Conservation (phyloP, 2,797 vertebrate genomes). For the Mormyrops attenuatus region DNA sequence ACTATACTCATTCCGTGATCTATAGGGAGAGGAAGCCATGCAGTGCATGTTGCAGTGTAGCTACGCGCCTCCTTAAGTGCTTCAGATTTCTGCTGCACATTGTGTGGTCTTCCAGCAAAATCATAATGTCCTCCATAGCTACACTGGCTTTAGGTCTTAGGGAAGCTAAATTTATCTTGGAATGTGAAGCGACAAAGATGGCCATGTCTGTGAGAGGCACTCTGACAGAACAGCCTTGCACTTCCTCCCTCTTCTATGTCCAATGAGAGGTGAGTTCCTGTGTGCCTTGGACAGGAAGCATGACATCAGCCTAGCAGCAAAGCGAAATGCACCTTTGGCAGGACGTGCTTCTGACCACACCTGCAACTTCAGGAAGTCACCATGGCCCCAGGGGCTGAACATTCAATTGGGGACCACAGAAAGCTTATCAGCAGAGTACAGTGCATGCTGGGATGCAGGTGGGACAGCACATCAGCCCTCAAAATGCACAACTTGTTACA, state of each 20-base stretch:
- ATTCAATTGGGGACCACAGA: not conserved
- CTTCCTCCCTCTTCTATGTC: conserved; percentile 9
- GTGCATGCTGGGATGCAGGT: not conserved
- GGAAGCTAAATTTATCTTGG: conserved; percentile 63
- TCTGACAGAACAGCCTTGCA: conserved; percentile 42
- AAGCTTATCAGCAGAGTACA: not conserved
- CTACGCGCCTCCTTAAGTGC: not conserved
- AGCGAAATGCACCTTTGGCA: not conserved
- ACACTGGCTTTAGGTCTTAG: conserved; percentile 34
- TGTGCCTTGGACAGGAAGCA: not conserved
- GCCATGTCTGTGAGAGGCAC: conserved; percentile 42
- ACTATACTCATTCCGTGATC: not conserved
- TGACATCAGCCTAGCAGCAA: not conserved
- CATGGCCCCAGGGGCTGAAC: not conserved
- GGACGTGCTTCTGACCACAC: not conserved
- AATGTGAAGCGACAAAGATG: conserved; percentile 61
- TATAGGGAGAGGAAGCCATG: not conserved
- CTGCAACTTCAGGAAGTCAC: not conserved
- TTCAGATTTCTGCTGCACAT: not conserved
- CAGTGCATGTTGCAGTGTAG: not conserved
- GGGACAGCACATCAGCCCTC: not conserved
- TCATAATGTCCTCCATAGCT: conserved; percentile 18
- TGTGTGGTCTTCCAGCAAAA: not conserved
- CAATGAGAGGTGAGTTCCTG: conserved; percentile 10
- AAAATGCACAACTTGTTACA: not conserved